Base-by-base conservation (phyloP, 2,113 vertebrate genomes). In the Macroglossus sobrinus region DNA sequence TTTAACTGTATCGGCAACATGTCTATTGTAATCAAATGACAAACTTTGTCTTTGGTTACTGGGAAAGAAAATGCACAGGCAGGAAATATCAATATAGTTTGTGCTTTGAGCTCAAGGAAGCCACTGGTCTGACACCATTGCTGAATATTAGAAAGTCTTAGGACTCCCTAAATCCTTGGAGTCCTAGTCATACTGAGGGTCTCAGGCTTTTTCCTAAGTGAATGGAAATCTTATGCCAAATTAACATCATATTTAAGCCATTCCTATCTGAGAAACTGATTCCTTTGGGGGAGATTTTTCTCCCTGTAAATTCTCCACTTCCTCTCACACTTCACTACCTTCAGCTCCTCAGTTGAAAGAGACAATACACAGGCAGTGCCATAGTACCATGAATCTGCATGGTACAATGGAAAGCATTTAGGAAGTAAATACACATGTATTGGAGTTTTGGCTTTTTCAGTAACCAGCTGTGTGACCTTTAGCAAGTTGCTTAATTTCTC, bases 401-500 rank as follows among this genome's bases (percentile, higher is more conserved):
- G 21, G 61, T 24, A 14, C n/a, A 33, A 35, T 0, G 64, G 59
- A 79, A 72, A 84, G 26, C 28, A 30, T 13, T 1, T 0, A 35
- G 50, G 10, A 26, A 19, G 26, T 24, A 38, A 80, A 33, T 9
- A 61, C 16, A 45, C 61, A 1, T 0, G 19, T 2, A 11, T 50
- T 75, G 43, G 40, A 63, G 11, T 35, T 43, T 22, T 22, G 79
- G 18, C 35, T 66, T 3, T 15, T 13, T 13, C 9, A 28, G 14
- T 59, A 11, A 85, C 55, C 66, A 93, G 84, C 81, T 55, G 26
- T 40, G 30, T 81, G 66, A 57, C 79, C 82, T 91, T 78, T 30
- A 68, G 21, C 30, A 88, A 81, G 40, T 63, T 71, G 82, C 86
- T 87, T 79, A 63, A 64, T 30, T 40, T 74, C 71, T 84, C 40